Conservation (phyloP, 2,888 invertebrate genomes). For the Cerceris rybyensis region DNA sequence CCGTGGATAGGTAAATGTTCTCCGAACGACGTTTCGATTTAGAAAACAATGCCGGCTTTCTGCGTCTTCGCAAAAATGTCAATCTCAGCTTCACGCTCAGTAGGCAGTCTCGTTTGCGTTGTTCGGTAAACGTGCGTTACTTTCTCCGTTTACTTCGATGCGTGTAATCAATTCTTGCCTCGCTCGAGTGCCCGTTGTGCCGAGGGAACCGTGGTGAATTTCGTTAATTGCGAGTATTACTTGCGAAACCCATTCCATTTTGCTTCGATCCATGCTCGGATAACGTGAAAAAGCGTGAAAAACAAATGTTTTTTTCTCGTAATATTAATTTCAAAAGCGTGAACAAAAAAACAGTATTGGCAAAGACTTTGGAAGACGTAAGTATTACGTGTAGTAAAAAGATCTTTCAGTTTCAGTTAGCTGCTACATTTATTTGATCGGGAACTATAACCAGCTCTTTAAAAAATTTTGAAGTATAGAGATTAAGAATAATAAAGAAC, state of each 20-base stretch:
- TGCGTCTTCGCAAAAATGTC: constrained; percentile 30
- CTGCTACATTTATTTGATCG: too few relatives aligned
- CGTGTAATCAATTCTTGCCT: not conserved
- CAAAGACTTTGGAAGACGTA: too few relatives aligned
- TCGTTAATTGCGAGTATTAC: constrained; percentile 2
- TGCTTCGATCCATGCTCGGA: too few relatives aligned
- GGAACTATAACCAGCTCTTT: too few relatives aligned
- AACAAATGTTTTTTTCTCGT: not conserved
- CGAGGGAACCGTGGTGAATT: not conserved
- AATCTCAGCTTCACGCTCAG: constrained; percentile 24
- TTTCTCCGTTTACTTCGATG: constrained; percentile 2
- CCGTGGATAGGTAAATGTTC: constrained; percentile 14
- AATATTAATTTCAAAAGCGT: too few relatives aligned
- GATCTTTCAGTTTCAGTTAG: too few relatives aligned
- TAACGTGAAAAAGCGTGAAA: not conserved
- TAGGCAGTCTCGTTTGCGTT: constrained; percentile 16
- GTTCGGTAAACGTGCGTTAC: not conserved
- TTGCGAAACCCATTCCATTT: too few relatives aligned
- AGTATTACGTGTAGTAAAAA: too few relatives aligned
- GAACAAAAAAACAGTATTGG: too few relatives aligned
- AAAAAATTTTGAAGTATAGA: too few relatives aligned
- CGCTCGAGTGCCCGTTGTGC: not conserved
- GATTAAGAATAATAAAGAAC: too few relatives aligned
- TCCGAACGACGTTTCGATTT: constrained; percentile 53
- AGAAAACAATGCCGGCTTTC: constrained; percentile 33